Evolutionary conservation across 37 sponge, comb jelly and placozoan species (phyloP).

Genomic region (Spongilla lacustris): DNA sequence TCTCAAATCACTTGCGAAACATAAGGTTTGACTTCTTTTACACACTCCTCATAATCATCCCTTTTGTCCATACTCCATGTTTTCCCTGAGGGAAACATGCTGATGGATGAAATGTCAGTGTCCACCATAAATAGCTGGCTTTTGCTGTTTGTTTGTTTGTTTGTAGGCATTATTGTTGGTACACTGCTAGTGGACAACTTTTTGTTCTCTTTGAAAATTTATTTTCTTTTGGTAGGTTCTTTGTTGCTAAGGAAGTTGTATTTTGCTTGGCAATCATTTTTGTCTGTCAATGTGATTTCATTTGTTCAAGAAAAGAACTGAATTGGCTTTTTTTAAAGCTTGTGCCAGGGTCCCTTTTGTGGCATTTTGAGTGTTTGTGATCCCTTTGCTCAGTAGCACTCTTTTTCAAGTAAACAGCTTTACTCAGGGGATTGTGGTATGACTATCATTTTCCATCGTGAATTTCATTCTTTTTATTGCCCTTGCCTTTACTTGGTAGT

Average conservation of each 20-base stretch:
- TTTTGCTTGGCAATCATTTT: no score
- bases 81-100: not conserved
- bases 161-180: not conserved
- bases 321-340: no score
- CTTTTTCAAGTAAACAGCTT: not conserved
- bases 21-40: not conserved
- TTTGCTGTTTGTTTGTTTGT: not conserved
- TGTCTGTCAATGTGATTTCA: no score
- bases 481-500: not conserved
- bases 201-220: no score
- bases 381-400: no score
- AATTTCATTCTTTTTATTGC: not conserved
- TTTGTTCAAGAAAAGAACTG: no score
- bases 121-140: constrained; percentile 8
- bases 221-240: no score
- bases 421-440: not conserved
- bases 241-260: no score
- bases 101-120: not conserved
- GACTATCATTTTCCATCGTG: not conserved
- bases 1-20: not conserved
- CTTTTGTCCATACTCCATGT: not conserved
- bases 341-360: no score
- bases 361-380: no score
- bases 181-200: not conserved
- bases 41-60: not conserved